Percentiles rank a stretch among this genome's conserved stretches.
Conservation (phyloP, 2,797 vertebrate species). For the Triplophysa yarkandensis region DNA sequence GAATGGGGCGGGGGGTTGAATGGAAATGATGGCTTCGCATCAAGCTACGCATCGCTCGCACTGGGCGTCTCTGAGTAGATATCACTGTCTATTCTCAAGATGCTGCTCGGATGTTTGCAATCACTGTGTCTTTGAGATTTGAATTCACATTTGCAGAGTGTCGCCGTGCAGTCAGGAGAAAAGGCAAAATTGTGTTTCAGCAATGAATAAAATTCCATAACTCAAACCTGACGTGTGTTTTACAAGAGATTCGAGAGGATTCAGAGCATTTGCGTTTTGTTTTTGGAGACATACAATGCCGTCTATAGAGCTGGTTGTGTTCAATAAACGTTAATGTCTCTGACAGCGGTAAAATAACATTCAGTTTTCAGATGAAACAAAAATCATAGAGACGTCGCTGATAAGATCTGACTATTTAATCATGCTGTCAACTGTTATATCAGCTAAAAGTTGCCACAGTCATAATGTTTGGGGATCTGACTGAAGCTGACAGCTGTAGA, state of each 20-base stretch:
- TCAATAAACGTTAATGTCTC: constrained; percentile 19
- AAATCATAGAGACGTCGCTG: constrained; percentile 45
- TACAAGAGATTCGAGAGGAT: neutral
- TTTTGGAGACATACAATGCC: neutral
- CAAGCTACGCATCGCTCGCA: constrained; percentile 10
- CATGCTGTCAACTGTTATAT: constrained; percentile 50
- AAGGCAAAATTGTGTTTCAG: constrained; percentile 4
- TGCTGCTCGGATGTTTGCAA: constrained; percentile 28
- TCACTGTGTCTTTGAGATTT: constrained; percentile 37
- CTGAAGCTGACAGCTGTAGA: constrained; percentile 55
- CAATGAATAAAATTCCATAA: constrained; percentile 6
- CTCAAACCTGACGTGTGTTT: neutral
- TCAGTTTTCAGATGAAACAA: constrained; percentile 29
- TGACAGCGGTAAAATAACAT: constrained; percentile 32
- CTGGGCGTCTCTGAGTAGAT: constrained; percentile 22
- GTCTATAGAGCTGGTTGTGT: neutral
- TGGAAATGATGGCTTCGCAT: constrained; percentile 41
- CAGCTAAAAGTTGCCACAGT: constrained; percentile 46
- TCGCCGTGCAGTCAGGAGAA: constrained; percentile 21
- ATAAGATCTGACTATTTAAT: constrained; percentile 51
- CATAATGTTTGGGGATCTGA: constrained; percentile 51
- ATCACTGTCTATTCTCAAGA: constrained; percentile 38
- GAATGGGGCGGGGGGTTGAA: constrained; percentile 31
- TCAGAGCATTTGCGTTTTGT: neutral
- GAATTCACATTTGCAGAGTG: constrained; percentile 37